Base-by-base conservation (phyloP, 1,140 invertebrate species). In the Brachystomella parvula region DNA sequence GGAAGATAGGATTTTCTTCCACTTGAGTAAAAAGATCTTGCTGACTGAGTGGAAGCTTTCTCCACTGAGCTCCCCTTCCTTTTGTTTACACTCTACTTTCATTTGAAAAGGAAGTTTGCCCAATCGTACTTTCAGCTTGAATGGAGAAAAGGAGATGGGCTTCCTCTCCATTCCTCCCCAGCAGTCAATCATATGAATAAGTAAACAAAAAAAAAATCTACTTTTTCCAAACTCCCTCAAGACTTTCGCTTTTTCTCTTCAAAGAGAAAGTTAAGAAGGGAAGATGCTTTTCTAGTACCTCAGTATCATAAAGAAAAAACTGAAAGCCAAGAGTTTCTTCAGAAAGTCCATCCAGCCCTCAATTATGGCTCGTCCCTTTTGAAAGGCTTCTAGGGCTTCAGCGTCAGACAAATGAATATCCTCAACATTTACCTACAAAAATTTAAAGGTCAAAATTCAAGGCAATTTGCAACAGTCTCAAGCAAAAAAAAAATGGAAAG, bases 231-330 rank as follows among this genome's bases (percentile, higher is more conserved):
- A 31, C 30, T 30, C 29, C 58, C 28, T 57, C 58, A 24, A 60
- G 32, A 33, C 6, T 9, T 30, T 29, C 15, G 6, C 58, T 53
- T 24, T 39, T 39, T 39, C 6, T 19, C 35, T 39, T 39, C 6
- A 39, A 56, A 60, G 24, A 60, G 58, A 6, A 53, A 26, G 49
- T 6, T 47, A n/a, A 30, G 3, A 61, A 61, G 17, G 31, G 12
- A 32, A 33, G 30, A 61, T 26, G 15, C 19, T 26, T 61, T 30
- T 15, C 12, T 64, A 21, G 26, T 47, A 69, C 71, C 63, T 66
- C 33, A 58, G 59, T 33, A 70, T 29, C 21, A 73, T 65, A 17
- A 70, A 32, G 15, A 73, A 49, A 32, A 63, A 73, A n/a, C 61
- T 62, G 15, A 70, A 47, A 1, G 66, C 56, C 0, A 73, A 35